Evolutionary conservation across 2,113 vertebrate species (phyloP).

Genomic region (Onychostoma macrolepis): DNA sequence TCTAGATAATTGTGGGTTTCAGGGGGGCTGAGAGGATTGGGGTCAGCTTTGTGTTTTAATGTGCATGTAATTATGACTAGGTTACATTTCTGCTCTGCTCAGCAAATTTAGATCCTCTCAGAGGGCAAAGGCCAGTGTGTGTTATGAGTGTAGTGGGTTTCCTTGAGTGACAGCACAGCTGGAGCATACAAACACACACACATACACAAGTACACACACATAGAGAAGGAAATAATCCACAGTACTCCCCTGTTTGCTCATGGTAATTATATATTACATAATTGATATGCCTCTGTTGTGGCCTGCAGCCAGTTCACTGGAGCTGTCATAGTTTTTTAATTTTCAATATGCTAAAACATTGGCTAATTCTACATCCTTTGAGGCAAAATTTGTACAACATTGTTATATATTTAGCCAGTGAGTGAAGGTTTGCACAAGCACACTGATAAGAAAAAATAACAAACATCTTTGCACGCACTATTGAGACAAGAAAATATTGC

Average conservation of each 20-base stretch:
- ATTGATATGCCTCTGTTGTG: not conserved
- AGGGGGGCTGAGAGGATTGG: not conserved
- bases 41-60: slow-evolving; percentile 17
- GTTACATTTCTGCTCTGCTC: slow-evolving; percentile 11
- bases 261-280: slow-evolving; percentile 5
- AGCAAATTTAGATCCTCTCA: slow-evolving; percentile 35
- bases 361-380: not conserved
- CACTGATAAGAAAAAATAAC: slow-evolving; percentile 21
- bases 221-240: slow-evolving; percentile 19
- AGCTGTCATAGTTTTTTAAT: not conserved
- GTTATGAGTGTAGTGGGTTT: slow-evolving; percentile 24
- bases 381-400: not conserved
- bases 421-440: slow-evolving; percentile 1
- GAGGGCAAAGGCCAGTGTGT: slow-evolving; percentile 29
- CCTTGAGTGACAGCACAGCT: slow-evolving; percentile 43
- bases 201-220: slow-evolving; percentile 39
- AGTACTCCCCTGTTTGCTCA: slow-evolving; percentile 13
- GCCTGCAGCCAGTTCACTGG: not conserved
- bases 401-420: not conserved
- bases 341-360: not conserved
- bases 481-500: not conserved
- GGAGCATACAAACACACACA: slow-evolving; percentile 37
- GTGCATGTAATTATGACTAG: not conserved
- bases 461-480: not conserved
- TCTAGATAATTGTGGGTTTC: not conserved